Evolutionary conservation across 2,888 invertebrate species (phyloP), one percentile per base, ranked within the genome.

Genomic region (Schrankia costaestrigalis): DNA sequence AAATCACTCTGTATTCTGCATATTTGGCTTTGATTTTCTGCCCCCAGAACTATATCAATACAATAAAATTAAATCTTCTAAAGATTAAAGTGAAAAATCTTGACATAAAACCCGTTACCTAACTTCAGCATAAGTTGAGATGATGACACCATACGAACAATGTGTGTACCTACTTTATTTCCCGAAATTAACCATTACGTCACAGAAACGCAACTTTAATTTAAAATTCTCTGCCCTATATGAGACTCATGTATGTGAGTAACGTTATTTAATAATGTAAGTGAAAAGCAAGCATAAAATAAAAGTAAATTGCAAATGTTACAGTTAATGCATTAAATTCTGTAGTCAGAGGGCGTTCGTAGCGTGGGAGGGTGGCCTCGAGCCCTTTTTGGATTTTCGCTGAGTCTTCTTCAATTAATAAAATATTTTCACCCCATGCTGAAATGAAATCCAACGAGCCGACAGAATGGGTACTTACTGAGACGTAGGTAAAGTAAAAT

Each of bases 341-440:
- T 40, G 37, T 18, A n/a, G 35, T 30, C 38, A 33, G 13, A 31
- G 27, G 25, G 35, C 22, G 44, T 14, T 29, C 18, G 31, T 24
- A 5, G 30, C 17, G 46, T 33, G 43, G 37, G 46, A 52, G 50
- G 34, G 50, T 46, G 40, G 46, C 50, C 57, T 32, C 30, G 31
- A 31, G 31, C 51, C 34, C 26, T 36, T 56, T 63, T 56, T 48
- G 45, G 45, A 54, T 63, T 59, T 60, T 63, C 54, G 53, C 64
- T 62, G 63, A 63, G 56, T 63, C 58, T 43, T 43, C 46, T 46
- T 60, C 62, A 56, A 62, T 62, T 66, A 66, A 56, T 56, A 45
- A 60, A 59, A 61, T 59, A 58, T 58, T 56, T 57, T 44, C 33
- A 44, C 36, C 19, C 36, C 26, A 41, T 33, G 32, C 31, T 35